Evolutionary conservation across 2,888 invertebrate species (phyloP).

Genomic region (Smittia aterrima): DNA sequence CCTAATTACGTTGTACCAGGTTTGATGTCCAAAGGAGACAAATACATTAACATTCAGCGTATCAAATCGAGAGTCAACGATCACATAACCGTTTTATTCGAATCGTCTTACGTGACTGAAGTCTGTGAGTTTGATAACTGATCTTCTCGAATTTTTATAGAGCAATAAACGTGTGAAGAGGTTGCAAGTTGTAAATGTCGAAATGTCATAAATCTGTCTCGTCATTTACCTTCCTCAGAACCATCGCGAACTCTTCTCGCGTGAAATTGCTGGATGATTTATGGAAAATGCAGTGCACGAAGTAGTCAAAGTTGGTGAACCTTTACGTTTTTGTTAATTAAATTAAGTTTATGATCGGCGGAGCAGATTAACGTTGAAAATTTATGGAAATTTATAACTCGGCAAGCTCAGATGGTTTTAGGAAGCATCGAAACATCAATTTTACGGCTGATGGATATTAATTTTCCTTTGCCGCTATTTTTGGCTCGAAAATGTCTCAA

Average conservation of each 20-base stretch:
- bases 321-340: not conserved
- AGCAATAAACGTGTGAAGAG: not conserved
- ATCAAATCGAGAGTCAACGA: not conserved
- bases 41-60: slow-evolving; percentile 19
- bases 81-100: slow-evolving; percentile 16
- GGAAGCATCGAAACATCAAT: slow-evolving; percentile 4
- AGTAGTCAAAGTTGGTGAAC: not conserved
- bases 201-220: not conserved
- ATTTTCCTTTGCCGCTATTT: not conserved
- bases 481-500: not conserved
- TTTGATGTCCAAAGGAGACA: slow-evolving; percentile 18
- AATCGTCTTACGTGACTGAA: slow-evolving; percentile 29
- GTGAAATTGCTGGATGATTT: no score
- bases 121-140: slow-evolving; percentile 29
- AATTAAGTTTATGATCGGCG: not conserved
- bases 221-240: not conserved
- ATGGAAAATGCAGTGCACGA: no score
- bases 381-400: not conserved
- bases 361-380: not conserved
- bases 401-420: not conserved
- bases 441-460: not conserved
- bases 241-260: no score
- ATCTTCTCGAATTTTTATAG: not conserved
- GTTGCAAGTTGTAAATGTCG: not conserved
- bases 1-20: slow-evolving; percentile 15